Evolutionary conservation across 2,797 vertebrate species (phyloP), one percentile per base, ranked within the genome.

Genomic region (Mormyrus proboscirostris): DNA sequence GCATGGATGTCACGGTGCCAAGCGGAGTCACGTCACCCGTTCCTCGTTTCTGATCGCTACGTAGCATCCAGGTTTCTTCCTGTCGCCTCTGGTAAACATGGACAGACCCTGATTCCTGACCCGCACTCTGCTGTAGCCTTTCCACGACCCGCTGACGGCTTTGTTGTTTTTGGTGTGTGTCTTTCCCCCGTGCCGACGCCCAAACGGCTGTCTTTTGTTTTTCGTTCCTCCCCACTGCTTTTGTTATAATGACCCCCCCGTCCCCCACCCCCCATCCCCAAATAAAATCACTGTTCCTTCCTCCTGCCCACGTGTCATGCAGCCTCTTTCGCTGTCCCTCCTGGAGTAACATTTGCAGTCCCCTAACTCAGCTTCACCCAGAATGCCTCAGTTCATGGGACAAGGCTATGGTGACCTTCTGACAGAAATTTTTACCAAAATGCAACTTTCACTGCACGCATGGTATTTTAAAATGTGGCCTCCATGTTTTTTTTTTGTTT

Each of bases 201-300:
- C 38, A 82, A n/a, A 82, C 76, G 41, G 16, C 76, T 47, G 41
- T 22, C 76, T 82, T 82, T 82, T 82, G 76, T 82, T 82, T 82
- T 82, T 47, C 5, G 76, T 82, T 82, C 41, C 76, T 82, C 76
- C 41, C 76, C 76, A 82, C 76, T 82, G 76, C 38, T 82, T 82
- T 82, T 82, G 76, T 82, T 82, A 47, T 82, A 79, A 79, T 44
- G 38, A 79, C 22, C 73, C 73, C 73, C 29, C 29, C 65, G n/a
- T 62, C 65, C 51, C 49, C 49, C 49, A 8, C 2, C 57, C 57
- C 14, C 14, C 51, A 1, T 33, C 51, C 65, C 76, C 76, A 82
- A 82, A 82, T 82, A 82, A 82, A 82, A 41, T 82, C 38, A 44
- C 76, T 82, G 38, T 10, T 47, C 62, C 62, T 65, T 65, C 62